phyloP scores from a whole-genome alignment of 2,888 invertebrate genomes.

The Aelia acuminata region DNA sequence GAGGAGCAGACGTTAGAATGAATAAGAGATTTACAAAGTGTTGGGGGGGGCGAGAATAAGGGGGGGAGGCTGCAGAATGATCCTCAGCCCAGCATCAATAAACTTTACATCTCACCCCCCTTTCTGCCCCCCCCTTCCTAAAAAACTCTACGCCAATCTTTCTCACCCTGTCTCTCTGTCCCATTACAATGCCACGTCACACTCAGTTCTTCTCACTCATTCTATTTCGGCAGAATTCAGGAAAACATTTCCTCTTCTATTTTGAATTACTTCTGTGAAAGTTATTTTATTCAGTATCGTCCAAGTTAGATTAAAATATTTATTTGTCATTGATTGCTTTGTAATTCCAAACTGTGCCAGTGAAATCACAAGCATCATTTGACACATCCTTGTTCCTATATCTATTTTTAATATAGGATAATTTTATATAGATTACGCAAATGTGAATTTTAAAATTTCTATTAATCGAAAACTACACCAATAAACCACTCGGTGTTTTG shows the following conservation, averaged over 20 bases:
- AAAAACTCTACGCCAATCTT: not conserved
- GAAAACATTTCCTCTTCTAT: not conserved
- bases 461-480: too few relatives aligned
- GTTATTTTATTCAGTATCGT: not conserved
- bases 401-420: too few relatives aligned
- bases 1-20: constrained; percentile 22
- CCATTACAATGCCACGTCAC: not conserved
- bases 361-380: too few relatives aligned
- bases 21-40: not conserved
- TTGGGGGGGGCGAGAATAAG: not conserved
- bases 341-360: too few relatives aligned
- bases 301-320: too few relatives aligned
- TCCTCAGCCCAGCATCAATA: not conserved
- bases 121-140: not conserved
- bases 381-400: too few relatives aligned
- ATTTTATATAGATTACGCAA: too few relatives aligned
- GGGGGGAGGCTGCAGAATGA: too few relatives aligned
- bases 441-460: too few relatives aligned
- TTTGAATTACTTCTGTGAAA: not conserved
- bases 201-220: not conserved
- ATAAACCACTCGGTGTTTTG: too few relatives aligned
- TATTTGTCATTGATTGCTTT: too few relatives aligned
- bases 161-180: not conserved
- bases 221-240: not conserved
- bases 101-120: not conserved